Percentiles rank a stretch among this genome's conserved stretches.
Conservation (phyloP, 1,140 invertebrate species). For the Rhopalosiphum maidis region DNA sequence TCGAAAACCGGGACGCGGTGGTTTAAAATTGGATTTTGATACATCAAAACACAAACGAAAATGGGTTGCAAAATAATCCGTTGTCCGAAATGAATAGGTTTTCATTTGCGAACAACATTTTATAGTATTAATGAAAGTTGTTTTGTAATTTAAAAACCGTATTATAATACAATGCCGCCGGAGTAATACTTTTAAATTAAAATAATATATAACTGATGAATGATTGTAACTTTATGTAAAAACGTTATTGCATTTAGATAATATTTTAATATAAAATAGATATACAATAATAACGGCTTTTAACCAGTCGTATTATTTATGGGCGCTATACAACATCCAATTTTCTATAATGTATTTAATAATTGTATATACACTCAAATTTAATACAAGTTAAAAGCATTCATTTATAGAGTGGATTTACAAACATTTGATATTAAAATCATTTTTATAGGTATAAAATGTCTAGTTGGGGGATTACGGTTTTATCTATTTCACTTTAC, state of each 20-base stretch:
- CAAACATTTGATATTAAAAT: slow-evolving; percentile 10
- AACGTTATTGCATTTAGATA: neutral
- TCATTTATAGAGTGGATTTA: neutral
- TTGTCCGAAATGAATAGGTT: neutral
- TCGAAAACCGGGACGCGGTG: neutral
- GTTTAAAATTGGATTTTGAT: slow-evolving; percentile 22
- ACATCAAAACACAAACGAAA: slow-evolving; percentile 4
- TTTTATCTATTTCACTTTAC: slow-evolving; percentile 2
- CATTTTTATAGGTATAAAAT: neutral
- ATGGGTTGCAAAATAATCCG: neutral
- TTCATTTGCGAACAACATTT: neutral
- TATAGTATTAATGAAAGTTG: neutral
- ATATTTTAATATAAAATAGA: too few species aligned
- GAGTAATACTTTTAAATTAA: neutral
- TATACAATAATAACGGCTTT: too few species aligned
- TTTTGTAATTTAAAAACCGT: slow-evolving; percentile 6
- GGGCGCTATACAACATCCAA: neutral
- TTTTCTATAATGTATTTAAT: neutral
- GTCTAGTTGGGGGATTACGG: neutral
- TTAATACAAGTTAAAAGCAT: slow-evolving; percentile 8
- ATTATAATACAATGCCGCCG: neutral
- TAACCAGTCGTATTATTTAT: too few species aligned
- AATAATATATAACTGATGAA: neutral
- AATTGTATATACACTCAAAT: neutral
- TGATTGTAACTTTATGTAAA: slow-evolving; percentile 13